These are phyloP conservation scores for Thalpophila matura DNA, from an alignment of 2,888 invertebrate species.

Conservation along the genomic window DNA sequence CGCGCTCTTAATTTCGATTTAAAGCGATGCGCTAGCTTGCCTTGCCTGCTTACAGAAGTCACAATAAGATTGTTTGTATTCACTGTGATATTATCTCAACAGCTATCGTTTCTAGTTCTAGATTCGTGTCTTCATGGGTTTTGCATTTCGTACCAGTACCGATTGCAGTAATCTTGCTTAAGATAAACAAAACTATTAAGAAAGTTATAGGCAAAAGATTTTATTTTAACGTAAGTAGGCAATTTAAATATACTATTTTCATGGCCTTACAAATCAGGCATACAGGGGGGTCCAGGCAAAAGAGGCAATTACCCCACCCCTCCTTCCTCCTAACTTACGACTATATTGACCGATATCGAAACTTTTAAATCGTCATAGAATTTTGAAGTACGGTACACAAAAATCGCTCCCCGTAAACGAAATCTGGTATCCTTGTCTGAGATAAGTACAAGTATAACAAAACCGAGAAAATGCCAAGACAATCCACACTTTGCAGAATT, in stretches of 20 bases:
- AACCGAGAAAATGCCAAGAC: constrained; percentile 39
- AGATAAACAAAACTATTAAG: constrained; percentile 9
- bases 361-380: too few relatives aligned
- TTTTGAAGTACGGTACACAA: too few relatives aligned
- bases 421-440: too few relatives aligned
- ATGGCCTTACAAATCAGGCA: constrained; percentile 10
- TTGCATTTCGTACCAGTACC: neutral
- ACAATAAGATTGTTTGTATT: constrained; percentile 15
- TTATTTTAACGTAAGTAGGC: too few relatives aligned
- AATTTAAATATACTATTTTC: neutral
- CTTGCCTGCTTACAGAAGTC: constrained; percentile 14
- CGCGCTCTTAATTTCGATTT: constrained; percentile 40
- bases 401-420: too few relatives aligned
- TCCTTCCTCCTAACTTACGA: too few relatives aligned
- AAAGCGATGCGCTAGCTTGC: constrained; percentile 16
- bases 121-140: constrained; percentile 16
- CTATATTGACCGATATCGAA: too few relatives aligned
- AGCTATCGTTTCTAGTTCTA: constrained; percentile 9
- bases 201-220: neutral
- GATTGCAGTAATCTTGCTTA: neutral
- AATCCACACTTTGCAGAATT: constrained; percentile 51
- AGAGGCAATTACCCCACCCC: too few relatives aligned
- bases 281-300: too few relatives aligned
- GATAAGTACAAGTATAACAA: too few relatives aligned
- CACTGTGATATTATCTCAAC: constrained; percentile 13